A percentile compares a stretch with the other conserved stretches of the same genome.
Evolutionary conservation across 2,888 invertebrate genomes (phyloP).

Genomic region (Bombyx huttoni): DNA sequence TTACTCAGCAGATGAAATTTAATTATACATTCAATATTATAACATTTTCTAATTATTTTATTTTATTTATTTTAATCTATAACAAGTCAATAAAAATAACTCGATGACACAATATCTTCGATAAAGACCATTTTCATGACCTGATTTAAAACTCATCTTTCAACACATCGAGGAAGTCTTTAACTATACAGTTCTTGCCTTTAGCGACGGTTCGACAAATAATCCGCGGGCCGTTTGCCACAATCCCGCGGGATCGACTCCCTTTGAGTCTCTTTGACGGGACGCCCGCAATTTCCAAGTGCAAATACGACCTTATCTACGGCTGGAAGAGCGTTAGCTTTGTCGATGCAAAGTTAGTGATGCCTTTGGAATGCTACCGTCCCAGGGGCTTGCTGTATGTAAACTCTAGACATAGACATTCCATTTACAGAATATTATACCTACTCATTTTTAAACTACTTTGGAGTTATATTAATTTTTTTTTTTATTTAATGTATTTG

Average conservation of each 20-base stretch:
- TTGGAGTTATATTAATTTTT: too few relatives aligned
- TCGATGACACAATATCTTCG: too few relatives aligned
- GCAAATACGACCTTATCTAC: neutral
- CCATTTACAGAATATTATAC: too few relatives aligned
- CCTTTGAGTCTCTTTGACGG: slow-evolving; percentile 3
- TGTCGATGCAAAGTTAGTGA: neutral
- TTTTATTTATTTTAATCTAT: too few relatives aligned
- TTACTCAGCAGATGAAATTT: rapidly evolving
- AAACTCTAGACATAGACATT: too few relatives aligned
- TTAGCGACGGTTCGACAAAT: slow-evolving; percentile 1
- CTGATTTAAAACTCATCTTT: neutral
- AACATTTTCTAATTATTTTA: neutral
- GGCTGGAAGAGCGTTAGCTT: neutral
- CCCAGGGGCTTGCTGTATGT: neutral
- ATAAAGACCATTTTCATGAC: neutral
- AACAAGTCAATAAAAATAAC: too few relatives aligned
- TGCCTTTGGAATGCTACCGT: neutral
- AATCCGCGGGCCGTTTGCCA: slow-evolving; percentile 1
- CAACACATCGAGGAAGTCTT: neutral
- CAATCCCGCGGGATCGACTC: neutral
- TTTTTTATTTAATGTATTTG: too few relatives aligned
- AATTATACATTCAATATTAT: rapidly evolving
- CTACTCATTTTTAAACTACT: too few relatives aligned
- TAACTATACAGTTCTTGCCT: neutral
- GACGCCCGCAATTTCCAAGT: slow-evolving; percentile 1